Percentiles rank a stretch among this genome's conserved stretches.
Conservation (phyloP, 1,140 invertebrate species). For the Apocrypta bakeri region DNA sequence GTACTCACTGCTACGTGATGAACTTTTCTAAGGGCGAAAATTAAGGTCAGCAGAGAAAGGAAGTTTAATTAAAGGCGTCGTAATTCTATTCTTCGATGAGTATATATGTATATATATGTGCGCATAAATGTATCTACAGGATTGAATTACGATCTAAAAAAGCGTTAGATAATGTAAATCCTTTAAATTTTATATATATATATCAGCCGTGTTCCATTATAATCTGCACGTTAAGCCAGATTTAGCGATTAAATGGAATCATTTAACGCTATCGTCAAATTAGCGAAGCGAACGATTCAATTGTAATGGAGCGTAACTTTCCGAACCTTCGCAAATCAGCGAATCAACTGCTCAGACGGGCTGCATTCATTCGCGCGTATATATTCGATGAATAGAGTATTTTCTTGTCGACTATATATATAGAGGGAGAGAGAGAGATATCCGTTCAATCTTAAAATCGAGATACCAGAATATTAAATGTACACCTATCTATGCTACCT, state of each 20-base stretch:
- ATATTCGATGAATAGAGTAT: not conserved
- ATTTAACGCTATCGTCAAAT: slow-evolving; percentile 24
- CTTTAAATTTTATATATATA: no score
- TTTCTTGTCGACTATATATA: not conserved
- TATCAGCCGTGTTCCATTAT: not conserved
- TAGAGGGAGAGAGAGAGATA: no score
- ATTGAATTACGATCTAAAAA: no score
- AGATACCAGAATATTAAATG: no score
- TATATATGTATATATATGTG: not conserved
- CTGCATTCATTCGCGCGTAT: not conserved
- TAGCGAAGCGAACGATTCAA: not conserved
- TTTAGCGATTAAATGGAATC: slow-evolving; percentile 14
- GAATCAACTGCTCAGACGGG: not conserved
- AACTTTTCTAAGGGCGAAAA: not conserved
- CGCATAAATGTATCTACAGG: no score
- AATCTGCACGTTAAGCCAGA: not conserved
- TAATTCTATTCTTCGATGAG: not conserved
- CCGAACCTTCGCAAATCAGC: not conserved
- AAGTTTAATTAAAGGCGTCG: not conserved
- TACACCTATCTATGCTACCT: no score
- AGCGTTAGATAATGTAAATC: no score
- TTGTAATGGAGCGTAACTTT: slow-evolving; percentile 29
- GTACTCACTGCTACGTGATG: not conserved
- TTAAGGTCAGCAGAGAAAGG: not conserved
- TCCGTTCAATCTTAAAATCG: not conserved